These are phyloP conservation scores for Alfaro cultratus DNA, from an alignment of 2,797 vertebrate species.

Conservation along the genomic window DNA sequence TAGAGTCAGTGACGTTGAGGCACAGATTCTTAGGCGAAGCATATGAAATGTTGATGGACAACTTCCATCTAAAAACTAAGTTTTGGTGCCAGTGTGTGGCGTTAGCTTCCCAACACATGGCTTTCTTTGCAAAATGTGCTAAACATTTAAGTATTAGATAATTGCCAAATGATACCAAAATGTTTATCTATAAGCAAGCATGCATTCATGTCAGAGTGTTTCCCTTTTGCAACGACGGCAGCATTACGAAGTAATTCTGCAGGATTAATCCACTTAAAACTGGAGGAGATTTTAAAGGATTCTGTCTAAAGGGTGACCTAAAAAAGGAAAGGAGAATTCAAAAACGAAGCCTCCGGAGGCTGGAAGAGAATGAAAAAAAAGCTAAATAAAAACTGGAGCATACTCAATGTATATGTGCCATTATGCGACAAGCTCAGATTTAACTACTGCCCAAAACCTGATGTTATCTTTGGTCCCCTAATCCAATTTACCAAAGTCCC, in stretches of 20 bases:
- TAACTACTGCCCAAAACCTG: conserved; percentile 16
- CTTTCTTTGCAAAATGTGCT: conserved; percentile 38
- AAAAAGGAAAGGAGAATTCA: conserved; percentile 41
- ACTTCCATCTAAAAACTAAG: background rate
- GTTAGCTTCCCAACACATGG: conserved; percentile 15
- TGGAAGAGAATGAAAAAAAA: conserved; percentile 1
- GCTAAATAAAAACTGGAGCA: conserved; percentile 1
- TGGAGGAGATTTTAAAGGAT: conserved; percentile 54
- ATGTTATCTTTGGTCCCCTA: background rate
- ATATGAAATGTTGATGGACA: background rate
- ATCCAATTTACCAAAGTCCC: background rate
- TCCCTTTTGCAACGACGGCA: conserved; percentile 41
- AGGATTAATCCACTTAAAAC: conserved; percentile 63
- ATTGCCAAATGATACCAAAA: conserved; percentile 40
- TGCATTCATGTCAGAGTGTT: conserved; percentile 39
- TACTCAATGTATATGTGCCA: background rate
- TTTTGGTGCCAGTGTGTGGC: no score
- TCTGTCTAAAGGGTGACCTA: conserved; percentile 45
- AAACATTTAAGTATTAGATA: conserved; percentile 53
- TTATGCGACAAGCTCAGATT: conserved; percentile 3
- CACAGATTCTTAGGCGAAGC: background rate
- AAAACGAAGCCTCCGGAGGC: conserved; percentile 31
- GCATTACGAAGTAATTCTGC: conserved; percentile 61
- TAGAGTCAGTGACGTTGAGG: background rate
- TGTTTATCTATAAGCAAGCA: conserved; percentile 52